Evolutionary conservation across 2,888 invertebrate genomes (phyloP).

Genomic region (Stegana nigrithorax): DNA sequence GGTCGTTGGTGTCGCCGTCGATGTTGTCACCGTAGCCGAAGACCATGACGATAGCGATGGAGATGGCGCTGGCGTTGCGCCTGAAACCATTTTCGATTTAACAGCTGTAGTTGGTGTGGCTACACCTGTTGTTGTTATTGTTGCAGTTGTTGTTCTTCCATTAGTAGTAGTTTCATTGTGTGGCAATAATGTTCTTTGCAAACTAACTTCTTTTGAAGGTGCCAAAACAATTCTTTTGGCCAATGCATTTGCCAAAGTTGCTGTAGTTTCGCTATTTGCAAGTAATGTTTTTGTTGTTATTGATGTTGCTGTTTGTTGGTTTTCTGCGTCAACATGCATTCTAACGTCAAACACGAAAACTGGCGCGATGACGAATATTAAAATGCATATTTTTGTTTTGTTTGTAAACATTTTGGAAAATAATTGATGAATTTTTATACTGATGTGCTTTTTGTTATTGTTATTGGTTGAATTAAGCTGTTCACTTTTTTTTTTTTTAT

Average conservation of each 20-base stretch:
- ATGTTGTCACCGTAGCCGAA: too few species aligned
- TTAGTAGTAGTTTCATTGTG: conserved; percentile 9
- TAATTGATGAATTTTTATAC: conserved; percentile 10
- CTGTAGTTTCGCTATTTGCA: conserved; percentile 11
- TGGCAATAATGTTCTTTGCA: conserved; percentile 32
- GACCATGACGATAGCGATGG: conserved; percentile 15
- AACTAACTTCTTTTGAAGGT: too few species aligned
- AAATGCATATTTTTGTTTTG: conserved; percentile 49
- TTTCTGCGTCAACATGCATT: conserved; percentile 3
- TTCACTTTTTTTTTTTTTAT: not conserved
- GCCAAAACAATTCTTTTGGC: too few species aligned
- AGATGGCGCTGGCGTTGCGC: not conserved
- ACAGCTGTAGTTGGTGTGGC: conserved; percentile 38
- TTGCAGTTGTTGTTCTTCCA: conserved; percentile 21
- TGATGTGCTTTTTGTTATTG: not conserved
- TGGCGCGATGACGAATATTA: conserved; percentile 51
- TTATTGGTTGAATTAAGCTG: not conserved
- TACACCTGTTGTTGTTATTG: conserved; percentile 22
- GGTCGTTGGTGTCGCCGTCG: conserved; percentile 53
- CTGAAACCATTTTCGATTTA: conserved; percentile 39
- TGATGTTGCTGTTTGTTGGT: conserved; percentile 10
- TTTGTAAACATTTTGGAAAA: conserved; percentile 48
- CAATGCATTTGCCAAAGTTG: too few species aligned
- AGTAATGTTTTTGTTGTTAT: conserved; percentile 25
- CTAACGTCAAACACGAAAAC: conserved; percentile 35